Percentiles rank a stretch among this genome's conserved stretches.
Conservation (phyloP, 2,888 invertebrate genomes). For the Apamea sordens region DNA sequence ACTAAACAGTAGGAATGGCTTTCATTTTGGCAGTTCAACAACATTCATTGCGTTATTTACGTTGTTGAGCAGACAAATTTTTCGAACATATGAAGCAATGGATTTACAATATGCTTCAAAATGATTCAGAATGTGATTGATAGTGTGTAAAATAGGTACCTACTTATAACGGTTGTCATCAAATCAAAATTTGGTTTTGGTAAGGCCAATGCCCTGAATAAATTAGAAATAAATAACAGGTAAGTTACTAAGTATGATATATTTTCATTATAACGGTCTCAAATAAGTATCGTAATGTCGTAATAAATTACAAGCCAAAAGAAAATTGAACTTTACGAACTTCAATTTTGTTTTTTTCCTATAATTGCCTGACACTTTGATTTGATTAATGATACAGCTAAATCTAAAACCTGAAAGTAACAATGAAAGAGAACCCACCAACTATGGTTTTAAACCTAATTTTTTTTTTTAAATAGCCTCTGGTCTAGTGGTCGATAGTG, state of each 20-base stretch:
- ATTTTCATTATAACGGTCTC: constrained; percentile 11
- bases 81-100: too few species aligned
- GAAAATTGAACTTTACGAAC: neutral
- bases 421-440: too few species aligned
- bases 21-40: too few species aligned
- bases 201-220: neutral
- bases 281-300: neutral
- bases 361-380: neutral
- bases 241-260: constrained; percentile 11
- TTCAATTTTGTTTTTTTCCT: neutral
- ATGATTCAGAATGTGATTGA: too few species aligned
- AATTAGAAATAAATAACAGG: constrained; percentile 20
- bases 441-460: too few species aligned
- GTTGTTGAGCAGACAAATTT: too few species aligned
- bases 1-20: too few species aligned
- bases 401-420: neutral
- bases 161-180: neutral
- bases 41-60: too few species aligned
- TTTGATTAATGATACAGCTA: neutral
- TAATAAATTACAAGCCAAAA: neutral
- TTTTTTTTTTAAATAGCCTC: too few species aligned
- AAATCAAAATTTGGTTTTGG: neutral
- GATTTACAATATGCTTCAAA: too few species aligned
- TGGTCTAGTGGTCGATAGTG: too few species aligned
- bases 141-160: neutral